phyloP scores from a whole-genome alignment of 2,797 vertebrate species.

The Phalloptychus januarius region DNA sequence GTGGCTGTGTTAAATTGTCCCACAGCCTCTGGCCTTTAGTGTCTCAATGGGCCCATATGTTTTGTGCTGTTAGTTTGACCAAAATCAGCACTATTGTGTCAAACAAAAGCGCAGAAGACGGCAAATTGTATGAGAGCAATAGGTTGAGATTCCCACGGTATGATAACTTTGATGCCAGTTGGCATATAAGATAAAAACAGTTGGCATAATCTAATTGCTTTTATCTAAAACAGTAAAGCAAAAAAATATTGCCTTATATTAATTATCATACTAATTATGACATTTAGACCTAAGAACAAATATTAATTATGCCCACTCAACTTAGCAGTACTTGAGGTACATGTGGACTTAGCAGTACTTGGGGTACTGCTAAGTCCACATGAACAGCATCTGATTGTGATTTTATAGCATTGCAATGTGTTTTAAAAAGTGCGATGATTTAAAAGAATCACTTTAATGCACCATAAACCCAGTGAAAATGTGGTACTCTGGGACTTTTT shows the following conservation, averaged over 20 bases:
- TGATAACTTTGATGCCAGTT: not conserved
- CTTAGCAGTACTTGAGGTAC: not conserved
- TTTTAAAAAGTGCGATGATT: not conserved
- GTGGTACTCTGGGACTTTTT: not conserved
- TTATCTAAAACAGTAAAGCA: not conserved
- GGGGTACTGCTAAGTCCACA: too few relatives aligned
- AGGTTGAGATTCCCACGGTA: not conserved
- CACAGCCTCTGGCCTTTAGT: constrained; percentile 49
- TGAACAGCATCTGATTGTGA: not conserved
- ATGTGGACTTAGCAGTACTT: not conserved
- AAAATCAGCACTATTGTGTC: constrained; percentile 32
- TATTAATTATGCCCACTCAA: not conserved
- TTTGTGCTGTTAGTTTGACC: constrained; percentile 30
- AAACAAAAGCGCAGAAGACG: not conserved
- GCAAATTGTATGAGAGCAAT: not conserved
- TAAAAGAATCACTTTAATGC: not conserved
- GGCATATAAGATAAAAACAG: not conserved
- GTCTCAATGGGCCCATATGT: constrained; percentile 27
- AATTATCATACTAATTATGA: not conserved
- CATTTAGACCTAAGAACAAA: not conserved
- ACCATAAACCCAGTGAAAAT: not conserved
- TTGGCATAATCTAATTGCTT: constrained; percentile 1
- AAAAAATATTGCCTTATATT: not conserved
- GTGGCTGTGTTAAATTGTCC: constrained; percentile 66
- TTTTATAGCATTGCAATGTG: not conserved